Base-by-base conservation (phyloP, 2,113 vertebrate species). In the Leptosomus discolor region DNA sequence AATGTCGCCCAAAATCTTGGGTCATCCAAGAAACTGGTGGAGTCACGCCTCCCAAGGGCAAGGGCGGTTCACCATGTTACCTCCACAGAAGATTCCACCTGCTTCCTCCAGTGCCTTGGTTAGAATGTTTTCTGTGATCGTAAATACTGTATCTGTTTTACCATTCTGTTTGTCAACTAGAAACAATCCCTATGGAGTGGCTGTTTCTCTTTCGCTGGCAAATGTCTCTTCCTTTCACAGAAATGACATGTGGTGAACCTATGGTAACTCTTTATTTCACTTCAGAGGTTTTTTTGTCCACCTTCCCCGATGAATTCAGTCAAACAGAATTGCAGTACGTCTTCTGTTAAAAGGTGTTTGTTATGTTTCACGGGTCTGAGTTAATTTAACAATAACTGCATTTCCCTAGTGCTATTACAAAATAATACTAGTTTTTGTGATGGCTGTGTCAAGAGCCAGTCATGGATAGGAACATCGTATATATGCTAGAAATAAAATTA, bases 181-280 rank as follows among this genome's bases (percentile, higher is more conserved):
- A 46, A 67, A 77, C 51, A 69, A 80, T 65, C 30, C 15, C 65
- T 16, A 15, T 71, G 45, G n/a, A 57, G 64, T 96, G 39, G 27
- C 30, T 90, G 17, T 88, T 87, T 95, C 51, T 60, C 57, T 46
- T 46, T 57, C n/a, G n/a, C 73, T 96, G 88, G 75, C 76, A 92
- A 94, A 87, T 43, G 78, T 61, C 65, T 90, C 53, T 93, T 94
- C 84, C 82, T 96, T 94, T 87, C 43, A 80, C 5, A 14, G 69
- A 63, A 92, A 87, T 16, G 32, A 91, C 56, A 69, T 82, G 70
- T 34, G 65, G 53, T 84, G 70, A 92, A 91, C 83, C 81, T 84
- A 29, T 67, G 91, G 53, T 85, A 84, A 77, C 60, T 85, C 53
- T 92, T 94, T 81, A 63, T 90, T 85, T 88, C 34, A 78, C 87